phyloP scores from a whole-genome alignment of 1,140 invertebrate genomes.

The Magallana angulata region DNA sequence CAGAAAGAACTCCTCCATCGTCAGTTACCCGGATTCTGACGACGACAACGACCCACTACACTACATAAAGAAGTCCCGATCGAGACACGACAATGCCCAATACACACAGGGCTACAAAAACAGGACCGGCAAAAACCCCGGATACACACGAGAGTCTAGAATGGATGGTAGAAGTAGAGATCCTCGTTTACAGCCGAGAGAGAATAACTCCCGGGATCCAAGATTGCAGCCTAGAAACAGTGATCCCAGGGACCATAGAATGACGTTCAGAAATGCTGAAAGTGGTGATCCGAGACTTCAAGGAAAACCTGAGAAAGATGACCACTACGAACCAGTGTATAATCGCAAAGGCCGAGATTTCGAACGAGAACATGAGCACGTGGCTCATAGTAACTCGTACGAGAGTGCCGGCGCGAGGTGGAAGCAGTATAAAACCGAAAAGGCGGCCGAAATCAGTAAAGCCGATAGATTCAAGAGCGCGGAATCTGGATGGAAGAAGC shows the following conservation, averaged over 20 bases:
- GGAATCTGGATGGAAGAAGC: slow-evolving; percentile 36
- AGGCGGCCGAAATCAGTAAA: slow-evolving; percentile 23
- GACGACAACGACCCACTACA: slow-evolving; percentile 4
- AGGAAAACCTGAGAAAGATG: not conserved
- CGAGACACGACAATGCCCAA: not conserved
- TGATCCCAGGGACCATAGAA: not conserved
- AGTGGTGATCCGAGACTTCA: not conserved
- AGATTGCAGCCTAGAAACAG: not conserved
- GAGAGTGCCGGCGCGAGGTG: slow-evolving; percentile 29
- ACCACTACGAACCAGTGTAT: not conserved
- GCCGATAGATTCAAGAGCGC: slow-evolving; percentile 31
- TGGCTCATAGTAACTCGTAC: not conserved
- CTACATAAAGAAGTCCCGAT: not conserved
- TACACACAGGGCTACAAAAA: not conserved
- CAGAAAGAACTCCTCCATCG: slow-evolving; percentile 10
- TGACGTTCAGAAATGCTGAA: not conserved
- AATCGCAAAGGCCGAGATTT: not conserved
- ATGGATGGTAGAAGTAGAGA: not conserved
- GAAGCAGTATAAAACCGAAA: slow-evolving; percentile 39
- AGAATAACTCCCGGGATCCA: not conserved
- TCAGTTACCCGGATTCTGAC: slow-evolving; percentile 35
- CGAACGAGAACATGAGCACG: not conserved
- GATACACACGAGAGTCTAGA: not conserved
- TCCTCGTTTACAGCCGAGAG: not conserved
- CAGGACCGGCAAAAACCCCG: not conserved